Percentiles rank a stretch among this genome's conserved stretches.
Evolutionary conservation across 2,113 vertebrate genomes (phyloP).

Genomic region (Paracanthobrama guichenoti): DNA sequence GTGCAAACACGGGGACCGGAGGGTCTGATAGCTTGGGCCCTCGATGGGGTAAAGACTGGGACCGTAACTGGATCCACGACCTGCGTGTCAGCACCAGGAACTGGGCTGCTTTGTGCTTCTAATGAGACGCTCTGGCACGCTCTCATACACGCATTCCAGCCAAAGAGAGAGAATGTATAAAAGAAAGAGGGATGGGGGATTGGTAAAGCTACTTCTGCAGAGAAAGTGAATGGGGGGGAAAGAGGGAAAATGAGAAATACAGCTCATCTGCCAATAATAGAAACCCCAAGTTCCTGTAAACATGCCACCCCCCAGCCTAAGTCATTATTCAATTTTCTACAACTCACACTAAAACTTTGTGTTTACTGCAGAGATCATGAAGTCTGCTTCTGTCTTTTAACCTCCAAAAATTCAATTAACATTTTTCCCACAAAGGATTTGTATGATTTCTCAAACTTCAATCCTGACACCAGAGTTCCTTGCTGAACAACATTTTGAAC

Average conservation of each 20-base stretch:
- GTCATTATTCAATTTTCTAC: neutral
- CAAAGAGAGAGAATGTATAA: conserved; percentile 19
- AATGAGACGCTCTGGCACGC: conserved; percentile 69
- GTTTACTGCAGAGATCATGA: neutral
- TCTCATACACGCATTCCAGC: conserved; percentile 71
- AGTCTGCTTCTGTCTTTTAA: conserved; percentile 27
- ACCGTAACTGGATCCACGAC: conserved; percentile 69
- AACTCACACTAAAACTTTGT: conserved; percentile 8
- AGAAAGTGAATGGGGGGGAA: conserved; percentile 2
- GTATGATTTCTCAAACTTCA: neutral
- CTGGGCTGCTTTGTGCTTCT: conserved; percentile 75
- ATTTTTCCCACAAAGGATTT: neutral
- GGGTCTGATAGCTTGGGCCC: conserved; percentile 27
- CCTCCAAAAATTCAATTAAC: conserved; percentile 43
- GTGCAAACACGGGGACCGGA: neutral
- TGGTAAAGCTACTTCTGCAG: conserved; percentile 1
- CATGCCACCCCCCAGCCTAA: neutral
- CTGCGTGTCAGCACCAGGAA: conserved; percentile 68
- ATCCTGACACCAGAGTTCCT: neutral
- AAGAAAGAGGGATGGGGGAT: neutral
- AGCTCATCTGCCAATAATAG: conserved; percentile 35
- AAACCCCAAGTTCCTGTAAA: conserved; percentile 41
- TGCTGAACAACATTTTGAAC: neutral
- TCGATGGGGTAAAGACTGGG: conserved; percentile 33
- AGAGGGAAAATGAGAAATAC: conserved; percentile 3